phyloP scores from a whole-genome alignment of 1,140 invertebrate genomes.

The silkworm (Bombyx mori) region ASM3026992v2 NC_085120.1:2476001-2476500 shows the following conservation, averaged over 20 bases:
- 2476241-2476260: conserved; percentile 7
- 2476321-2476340: neutral
- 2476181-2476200: conserved; percentile 5
- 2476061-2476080: conserved; percentile 2
- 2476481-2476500: too few species aligned
- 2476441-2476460: conserved; percentile 3
- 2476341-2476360: neutral
- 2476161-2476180: conserved; percentile 6
- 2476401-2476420: conserved; percentile 7
- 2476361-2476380: conserved; percentile 6
- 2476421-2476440: conserved; percentile 6
- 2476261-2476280: conserved; percentile 6
- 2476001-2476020: conserved; percentile 5
- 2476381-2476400: conserved; percentile 4
- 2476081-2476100: conserved; percentile 3
- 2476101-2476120: conserved; percentile 1
- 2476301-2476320: neutral
- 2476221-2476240: conserved; percentile 10
- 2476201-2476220: conserved; percentile 8
- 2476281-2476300: conserved; percentile 5
- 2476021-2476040: conserved; percentile 9
- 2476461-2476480: too few species aligned
- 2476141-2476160: conserved; percentile 6
- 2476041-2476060: neutral
- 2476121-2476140: conserved; percentile 8